Evolutionary conservation across 2,797 vertebrate genomes (phyloP).

Genomic region (Bucorvus abyssinicus): DNA sequence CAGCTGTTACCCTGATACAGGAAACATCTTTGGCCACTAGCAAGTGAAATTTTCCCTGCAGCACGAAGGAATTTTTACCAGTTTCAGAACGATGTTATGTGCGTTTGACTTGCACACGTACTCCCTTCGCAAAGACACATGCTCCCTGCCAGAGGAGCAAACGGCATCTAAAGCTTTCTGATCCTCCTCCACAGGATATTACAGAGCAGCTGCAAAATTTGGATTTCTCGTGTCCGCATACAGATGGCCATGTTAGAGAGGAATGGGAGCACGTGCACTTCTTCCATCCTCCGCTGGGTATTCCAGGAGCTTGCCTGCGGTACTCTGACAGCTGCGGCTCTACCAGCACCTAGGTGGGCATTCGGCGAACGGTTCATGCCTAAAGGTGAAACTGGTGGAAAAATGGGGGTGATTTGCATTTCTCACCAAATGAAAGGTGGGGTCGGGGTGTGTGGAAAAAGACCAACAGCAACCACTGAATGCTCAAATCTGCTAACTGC

Average conservation of each 20-base stretch:
- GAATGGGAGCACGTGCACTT: constrained; percentile 19
- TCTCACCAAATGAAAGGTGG: background rate
- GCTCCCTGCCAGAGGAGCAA: background rate
- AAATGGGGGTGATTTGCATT: constrained; percentile 8
- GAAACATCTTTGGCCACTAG: background rate
- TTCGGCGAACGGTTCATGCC: background rate
- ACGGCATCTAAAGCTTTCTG: constrained; percentile 33
- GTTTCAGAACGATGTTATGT: background rate
- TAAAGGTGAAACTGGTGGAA: constrained; percentile 12
- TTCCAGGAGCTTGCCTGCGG: background rate
- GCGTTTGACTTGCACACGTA: background rate
- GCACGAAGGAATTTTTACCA: background rate
- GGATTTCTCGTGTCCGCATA: constrained; percentile 13
- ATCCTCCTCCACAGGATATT: constrained; percentile 44
- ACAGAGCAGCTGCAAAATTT: constrained; percentile 58
- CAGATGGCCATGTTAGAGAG: constrained; percentile 46
- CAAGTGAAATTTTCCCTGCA: constrained; percentile 23
- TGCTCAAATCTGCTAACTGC: background rate
- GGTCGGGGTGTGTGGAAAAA: too few relatives aligned
- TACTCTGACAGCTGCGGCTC: background rate
- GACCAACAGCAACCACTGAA: background rate
- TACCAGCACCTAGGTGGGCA: background rate
- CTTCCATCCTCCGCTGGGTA: background rate
- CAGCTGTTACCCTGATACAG: constrained; percentile 15
- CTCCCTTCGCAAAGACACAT: background rate